These are phyloP conservation scores for Xestia xanthographa DNA, from an alignment of 2,888 invertebrate species.

Conservation along the genomic window DNA sequence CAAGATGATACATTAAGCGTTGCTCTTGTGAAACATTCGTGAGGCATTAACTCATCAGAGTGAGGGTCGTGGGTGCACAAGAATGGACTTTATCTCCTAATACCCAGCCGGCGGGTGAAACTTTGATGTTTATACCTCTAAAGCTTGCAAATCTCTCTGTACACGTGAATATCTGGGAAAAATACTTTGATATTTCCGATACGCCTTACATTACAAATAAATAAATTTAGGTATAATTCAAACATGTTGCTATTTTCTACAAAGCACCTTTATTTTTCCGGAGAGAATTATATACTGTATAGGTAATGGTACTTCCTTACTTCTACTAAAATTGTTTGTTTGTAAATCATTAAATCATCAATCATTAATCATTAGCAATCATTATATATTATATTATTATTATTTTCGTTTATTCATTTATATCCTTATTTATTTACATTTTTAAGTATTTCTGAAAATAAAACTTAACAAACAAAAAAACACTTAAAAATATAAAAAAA, in stretches of 20 bases:
- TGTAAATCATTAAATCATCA: too few relatives aligned
- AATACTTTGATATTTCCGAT: conserved; percentile 6
- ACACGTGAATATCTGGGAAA: conserved; percentile 1
- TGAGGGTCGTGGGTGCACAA: conserved; percentile 19
- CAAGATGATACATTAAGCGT: conserved; percentile 5
- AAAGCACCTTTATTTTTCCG: too few relatives aligned
- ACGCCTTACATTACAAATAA: neutral
- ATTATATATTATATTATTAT: too few relatives aligned
- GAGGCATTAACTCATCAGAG: conserved; percentile 40
- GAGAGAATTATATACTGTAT: too few relatives aligned
- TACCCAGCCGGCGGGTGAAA: conserved; percentile 25
- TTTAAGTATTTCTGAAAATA: too few relatives aligned
- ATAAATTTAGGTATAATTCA: neutral
- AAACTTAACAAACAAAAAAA: too few relatives aligned
- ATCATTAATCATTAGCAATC: too few relatives aligned
- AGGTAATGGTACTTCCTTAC: too few relatives aligned
- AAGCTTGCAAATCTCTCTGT: conserved; percentile 27
- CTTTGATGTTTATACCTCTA: conserved; percentile 41
- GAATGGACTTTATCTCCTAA: conserved; percentile 28
- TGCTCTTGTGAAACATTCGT: conserved; percentile 25
- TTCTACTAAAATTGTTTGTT: too few relatives aligned
- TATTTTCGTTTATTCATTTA: too few relatives aligned
- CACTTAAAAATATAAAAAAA: too few relatives aligned
- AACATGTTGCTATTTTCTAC: neutral
- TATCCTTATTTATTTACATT: too few relatives aligned